A percentile compares a stretch with the other conserved stretches of the same genome.
These are phyloP conservation scores for Mesorhabditis sp. DNA, from an alignment of 2,888 invertebrate genomes.

Conservation along the genomic window DNA sequence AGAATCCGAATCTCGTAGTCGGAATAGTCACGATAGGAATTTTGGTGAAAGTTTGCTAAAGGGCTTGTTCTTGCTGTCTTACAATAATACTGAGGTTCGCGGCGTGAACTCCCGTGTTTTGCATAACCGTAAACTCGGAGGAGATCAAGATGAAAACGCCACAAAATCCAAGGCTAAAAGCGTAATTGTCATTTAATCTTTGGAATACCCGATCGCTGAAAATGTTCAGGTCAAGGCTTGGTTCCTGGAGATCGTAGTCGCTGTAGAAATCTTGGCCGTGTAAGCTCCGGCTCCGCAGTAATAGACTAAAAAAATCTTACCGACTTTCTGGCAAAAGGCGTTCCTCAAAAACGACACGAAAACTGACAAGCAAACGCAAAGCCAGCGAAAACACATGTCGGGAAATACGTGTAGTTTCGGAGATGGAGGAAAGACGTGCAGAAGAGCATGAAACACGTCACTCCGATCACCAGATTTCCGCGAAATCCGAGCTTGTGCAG, in stretches of 20 bases:
- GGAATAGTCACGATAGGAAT: slow-evolving; percentile 1
- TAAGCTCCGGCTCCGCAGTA: background rate
- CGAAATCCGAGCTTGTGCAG: background rate
- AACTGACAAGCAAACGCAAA: slow-evolving; percentile 31
- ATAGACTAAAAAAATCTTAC: background rate
- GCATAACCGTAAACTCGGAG: background rate
- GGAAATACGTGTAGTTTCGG: slow-evolving; percentile 30
- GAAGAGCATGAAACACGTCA: slow-evolving; percentile 21
- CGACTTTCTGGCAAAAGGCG: too few relatives aligned
- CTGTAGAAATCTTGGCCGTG: background rate
- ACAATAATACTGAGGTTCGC: too few relatives aligned
- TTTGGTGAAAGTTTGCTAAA: background rate
- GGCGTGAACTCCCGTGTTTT: background rate
- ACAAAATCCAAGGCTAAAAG: background rate
- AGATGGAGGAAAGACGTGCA: slow-evolving; percentile 33
- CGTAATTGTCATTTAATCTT: background rate
- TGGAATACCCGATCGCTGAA: background rate
- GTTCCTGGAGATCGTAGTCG: background rate
- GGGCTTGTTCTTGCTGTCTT: background rate
- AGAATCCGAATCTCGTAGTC: slow-evolving; percentile 1
- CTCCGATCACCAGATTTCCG: background rate
- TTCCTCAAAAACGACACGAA: background rate
- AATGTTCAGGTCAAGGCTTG: slow-evolving; percentile 1
- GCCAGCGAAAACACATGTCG: slow-evolving; percentile 26
- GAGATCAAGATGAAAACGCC: background rate